A percentile compares a stretch with the other conserved stretches of the same genome.
Evolutionary conservation across 2,797 vertebrate genomes (phyloP).

Genomic region (Ispidina picta): DNA sequence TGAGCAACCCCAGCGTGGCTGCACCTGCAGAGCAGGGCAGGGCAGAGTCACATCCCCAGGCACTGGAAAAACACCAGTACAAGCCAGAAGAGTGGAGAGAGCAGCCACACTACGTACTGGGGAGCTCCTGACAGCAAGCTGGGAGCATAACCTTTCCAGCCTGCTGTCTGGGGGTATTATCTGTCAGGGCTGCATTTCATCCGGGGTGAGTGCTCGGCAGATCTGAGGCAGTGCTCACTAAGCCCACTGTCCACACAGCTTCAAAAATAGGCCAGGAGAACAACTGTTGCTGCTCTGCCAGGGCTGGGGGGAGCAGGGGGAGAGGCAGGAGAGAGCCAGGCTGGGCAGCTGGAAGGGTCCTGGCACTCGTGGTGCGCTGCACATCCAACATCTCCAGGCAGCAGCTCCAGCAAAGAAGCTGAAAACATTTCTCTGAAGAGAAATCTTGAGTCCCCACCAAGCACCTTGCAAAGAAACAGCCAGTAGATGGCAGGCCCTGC

Average conservation of each 20-base stretch:
- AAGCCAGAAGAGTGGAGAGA: fast-evolving
- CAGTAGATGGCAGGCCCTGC: conserved; percentile 71
- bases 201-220: neutral
- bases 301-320: fast-evolving
- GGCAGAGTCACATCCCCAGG: fast-evolving
- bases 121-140: neutral
- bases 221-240: neutral
- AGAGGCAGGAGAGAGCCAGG: fast-evolving
- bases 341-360: fast-evolving
- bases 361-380: fast-evolving
- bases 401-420: fast-evolving
- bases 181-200: neutral
- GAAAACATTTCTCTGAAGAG: neutral
- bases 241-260: neutral
- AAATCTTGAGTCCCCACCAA: neutral
- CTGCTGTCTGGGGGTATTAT: fast-evolving
- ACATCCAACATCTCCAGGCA: neutral
- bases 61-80: fast-evolving
- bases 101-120: fast-evolving
- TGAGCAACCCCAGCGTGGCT: fast-evolving
- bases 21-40: fast-evolving
- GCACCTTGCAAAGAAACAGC: neutral
- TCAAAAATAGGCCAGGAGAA: neutral
- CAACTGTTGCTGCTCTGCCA: neutral
- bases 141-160: neutral